A percentile compares a stretch with the other conserved stretches of the same genome.
Evolutionary conservation across 2,113 vertebrate genomes (phyloP).

Genomic region (Brachionichthys hirsutus): DNA sequence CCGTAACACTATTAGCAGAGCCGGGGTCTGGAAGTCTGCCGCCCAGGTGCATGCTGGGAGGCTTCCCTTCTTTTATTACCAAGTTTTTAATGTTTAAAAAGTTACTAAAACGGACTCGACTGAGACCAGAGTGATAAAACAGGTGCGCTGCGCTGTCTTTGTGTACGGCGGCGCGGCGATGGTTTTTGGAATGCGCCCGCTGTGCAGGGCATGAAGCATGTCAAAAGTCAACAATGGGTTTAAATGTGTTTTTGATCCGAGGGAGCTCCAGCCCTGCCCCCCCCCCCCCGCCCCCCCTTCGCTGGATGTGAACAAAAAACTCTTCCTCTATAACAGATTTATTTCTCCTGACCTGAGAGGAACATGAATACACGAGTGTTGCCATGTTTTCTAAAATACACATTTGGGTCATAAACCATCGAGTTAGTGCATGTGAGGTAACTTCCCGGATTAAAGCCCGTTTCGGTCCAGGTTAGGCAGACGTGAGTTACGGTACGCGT

Average conservation of each 20-base stretch:
- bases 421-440: slow-evolving; percentile 38
- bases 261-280: slow-evolving; percentile 21
- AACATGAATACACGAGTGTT: slow-evolving; percentile 26
- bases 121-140: slow-evolving; percentile 8
- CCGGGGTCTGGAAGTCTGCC: neutral
- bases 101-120: neutral
- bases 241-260: slow-evolving; percentile 31
- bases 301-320: slow-evolving; percentile 8
- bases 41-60: neutral
- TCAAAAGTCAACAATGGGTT: slow-evolving; percentile 46
- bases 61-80: slow-evolving; percentile 1
- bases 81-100: slow-evolving; percentile 14
- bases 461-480: slow-evolving; percentile 45
- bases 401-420: slow-evolving; percentile 19
- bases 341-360: slow-evolving; percentile 23
- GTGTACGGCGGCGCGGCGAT: too few species aligned
- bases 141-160: slow-evolving; percentile 10
- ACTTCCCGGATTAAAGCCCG: neutral
- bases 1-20: neutral
- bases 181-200: slow-evolving; percentile 6
- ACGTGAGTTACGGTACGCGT: slow-evolving; percentile 56
- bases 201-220: slow-evolving; percentile 12
- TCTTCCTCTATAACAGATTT: slow-evolving; percentile 33
- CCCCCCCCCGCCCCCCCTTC: too few species aligned
- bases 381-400: slow-evolving; percentile 23